A percentile compares a stretch with the other conserved stretches of the same genome.
Conservation (phyloP, 2,797 vertebrate species). For the Mus caroli region DNA sequence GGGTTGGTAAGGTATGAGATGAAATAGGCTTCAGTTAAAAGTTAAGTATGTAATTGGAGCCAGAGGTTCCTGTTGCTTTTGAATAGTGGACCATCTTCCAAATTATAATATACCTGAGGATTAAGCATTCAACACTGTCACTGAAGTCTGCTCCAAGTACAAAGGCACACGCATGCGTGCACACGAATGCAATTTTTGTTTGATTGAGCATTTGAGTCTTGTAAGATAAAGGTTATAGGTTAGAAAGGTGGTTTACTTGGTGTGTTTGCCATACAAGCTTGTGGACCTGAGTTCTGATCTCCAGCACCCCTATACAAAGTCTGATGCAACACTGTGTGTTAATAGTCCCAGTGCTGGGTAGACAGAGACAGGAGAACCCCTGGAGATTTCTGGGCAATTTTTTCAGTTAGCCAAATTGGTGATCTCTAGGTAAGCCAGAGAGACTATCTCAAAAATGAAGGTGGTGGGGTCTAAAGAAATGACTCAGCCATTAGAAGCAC, state of each 20-base stretch:
- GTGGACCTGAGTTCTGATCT: neutral
- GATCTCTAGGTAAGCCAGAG: neutral
- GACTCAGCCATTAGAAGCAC: neutral
- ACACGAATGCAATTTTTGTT: neutral
- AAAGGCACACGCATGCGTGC: neutral
- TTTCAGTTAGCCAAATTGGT: neutral
- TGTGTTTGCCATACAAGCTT: neutral
- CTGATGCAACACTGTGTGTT: neutral
- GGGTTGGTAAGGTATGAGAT: slow-evolving; percentile 15
- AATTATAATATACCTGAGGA: slow-evolving; percentile 11
- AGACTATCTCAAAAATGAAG: neutral
- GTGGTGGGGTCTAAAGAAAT: neutral
- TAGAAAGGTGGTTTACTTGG: neutral
- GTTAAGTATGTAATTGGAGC: slow-evolving; percentile 26
- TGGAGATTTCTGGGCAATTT: neutral
- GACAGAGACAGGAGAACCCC: neutral
- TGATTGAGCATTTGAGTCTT: neutral
- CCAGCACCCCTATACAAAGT: neutral
- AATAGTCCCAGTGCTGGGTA: neutral
- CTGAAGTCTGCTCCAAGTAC: slow-evolving; percentile 37
- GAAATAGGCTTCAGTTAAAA: slow-evolving; percentile 59
- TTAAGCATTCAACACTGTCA: neutral
- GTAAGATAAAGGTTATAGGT: neutral
- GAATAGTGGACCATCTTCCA: slow-evolving; percentile 43
- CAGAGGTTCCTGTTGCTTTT: neutral